Conservation (phyloP, 2,888 invertebrate genomes). For the Cephus spinipes region DNA sequence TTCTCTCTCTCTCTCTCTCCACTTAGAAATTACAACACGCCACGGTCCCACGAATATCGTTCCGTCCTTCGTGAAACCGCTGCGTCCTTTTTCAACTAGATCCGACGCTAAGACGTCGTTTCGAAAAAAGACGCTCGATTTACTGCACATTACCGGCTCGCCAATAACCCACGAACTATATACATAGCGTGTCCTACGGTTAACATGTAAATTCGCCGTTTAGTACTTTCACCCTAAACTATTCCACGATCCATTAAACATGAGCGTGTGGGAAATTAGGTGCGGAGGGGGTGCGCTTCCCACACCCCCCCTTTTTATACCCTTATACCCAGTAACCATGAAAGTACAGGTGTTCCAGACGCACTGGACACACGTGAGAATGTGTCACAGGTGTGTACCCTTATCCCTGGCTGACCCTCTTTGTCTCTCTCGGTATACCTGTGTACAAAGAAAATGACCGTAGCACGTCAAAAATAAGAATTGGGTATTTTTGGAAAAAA, state of each 20-base stretch:
- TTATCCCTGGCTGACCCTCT: not conserved
- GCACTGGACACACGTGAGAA: conserved; percentile 58
- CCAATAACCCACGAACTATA: conserved; percentile 36
- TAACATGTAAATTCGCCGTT: conserved; percentile 20
- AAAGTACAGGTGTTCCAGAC: conserved; percentile 56
- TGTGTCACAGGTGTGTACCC: conserved; percentile 53
- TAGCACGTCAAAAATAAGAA: not conserved
- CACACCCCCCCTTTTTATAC: conserved; percentile 12
- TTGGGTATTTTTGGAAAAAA: not conserved
- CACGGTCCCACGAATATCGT: not conserved
- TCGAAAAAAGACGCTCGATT: not conserved
- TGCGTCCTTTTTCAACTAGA: not conserved
- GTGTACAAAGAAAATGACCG: not conserved
- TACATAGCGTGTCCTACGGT: conserved; percentile 9
- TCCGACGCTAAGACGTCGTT: not conserved
- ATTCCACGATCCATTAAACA: conserved; percentile 20
- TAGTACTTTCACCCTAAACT: not conserved
- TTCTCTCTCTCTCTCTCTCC: no score
- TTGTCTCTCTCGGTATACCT: not conserved
- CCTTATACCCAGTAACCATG: conserved; percentile 23
- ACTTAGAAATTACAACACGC: not conserved
- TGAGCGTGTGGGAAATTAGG: conserved; percentile 44
- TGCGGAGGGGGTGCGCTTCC: conserved; percentile 29
- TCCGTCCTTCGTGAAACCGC: not conserved
- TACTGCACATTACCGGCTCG: conserved; percentile 56